Conservation (phyloP, 2,888 invertebrate genomes). For the Caenorhabditis macrosperma region DNA sequence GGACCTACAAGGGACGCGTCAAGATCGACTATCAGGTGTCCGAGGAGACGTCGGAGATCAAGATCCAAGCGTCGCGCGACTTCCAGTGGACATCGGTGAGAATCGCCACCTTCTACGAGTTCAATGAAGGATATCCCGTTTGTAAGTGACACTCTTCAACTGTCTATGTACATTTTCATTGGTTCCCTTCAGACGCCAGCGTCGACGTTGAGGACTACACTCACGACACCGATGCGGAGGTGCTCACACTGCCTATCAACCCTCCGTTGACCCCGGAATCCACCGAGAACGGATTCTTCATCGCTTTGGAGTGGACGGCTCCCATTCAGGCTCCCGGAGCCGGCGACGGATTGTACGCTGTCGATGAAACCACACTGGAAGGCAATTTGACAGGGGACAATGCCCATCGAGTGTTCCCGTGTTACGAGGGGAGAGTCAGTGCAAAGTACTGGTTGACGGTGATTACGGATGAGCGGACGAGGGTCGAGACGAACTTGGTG, state of each 20-base stretch:
- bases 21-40: conserved; percentile 43
- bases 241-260: conserved; percentile 18
- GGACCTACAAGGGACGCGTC: conserved; percentile 27
- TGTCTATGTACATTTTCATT: not conserved
- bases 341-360: conserved; percentile 9
- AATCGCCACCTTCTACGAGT: conserved; percentile 32
- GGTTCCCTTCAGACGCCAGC: conserved; percentile 15
- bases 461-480: conserved; percentile 31
- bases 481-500: conserved; percentile 41
- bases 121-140: conserved; percentile 41
- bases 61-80: conserved; percentile 33
- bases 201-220: conserved; percentile 8
- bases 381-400: conserved; percentile 26
- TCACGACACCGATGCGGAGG: conserved; percentile 27
- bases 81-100: conserved; percentile 40
- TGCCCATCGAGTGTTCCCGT: conserved; percentile 30
- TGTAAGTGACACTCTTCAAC: conserved; percentile 8
- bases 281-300: conserved; percentile 41
- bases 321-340: conserved; percentile 11
- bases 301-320: conserved; percentile 26
- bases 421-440: conserved; percentile 27
- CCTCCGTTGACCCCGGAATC: conserved; percentile 20
- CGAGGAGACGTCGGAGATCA: conserved; percentile 33
- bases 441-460: conserved; percentile 32
- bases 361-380: conserved; percentile 32